Evolutionary conservation across 30 jellyfish, hydroid and myxozoan species (phyloP).

Genomic region (Catostylus mosaicus): DNA sequence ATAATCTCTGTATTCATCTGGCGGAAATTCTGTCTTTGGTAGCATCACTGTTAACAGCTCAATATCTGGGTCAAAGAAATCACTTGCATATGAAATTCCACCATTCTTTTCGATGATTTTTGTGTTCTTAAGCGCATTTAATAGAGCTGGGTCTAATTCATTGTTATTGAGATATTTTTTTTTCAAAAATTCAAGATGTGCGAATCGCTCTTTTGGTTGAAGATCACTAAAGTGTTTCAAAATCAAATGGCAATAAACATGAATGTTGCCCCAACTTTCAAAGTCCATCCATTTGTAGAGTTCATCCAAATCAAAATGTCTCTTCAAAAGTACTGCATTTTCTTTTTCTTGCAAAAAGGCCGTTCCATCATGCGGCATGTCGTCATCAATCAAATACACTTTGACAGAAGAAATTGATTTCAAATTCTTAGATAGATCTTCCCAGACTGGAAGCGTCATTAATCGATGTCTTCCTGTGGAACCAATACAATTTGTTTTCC

Average conservation of each 20-base stretch:
- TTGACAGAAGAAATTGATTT: not conserved
- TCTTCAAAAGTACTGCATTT: slow-evolving; percentile 4
- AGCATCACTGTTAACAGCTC: slow-evolving; percentile 37
- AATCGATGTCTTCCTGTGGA: not conserved
- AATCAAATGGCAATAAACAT: not conserved
- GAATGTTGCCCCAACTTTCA: not conserved
- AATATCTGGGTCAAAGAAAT: slow-evolving; percentile 63
- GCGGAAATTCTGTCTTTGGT: slow-evolving; percentile 49
- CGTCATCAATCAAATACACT: slow-evolving; percentile 31
- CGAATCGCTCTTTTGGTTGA: slow-evolving; percentile 1
- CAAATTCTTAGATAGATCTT: slow-evolving; percentile 34
- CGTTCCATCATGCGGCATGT: slow-evolving; percentile 45
- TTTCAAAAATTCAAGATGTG: slow-evolving; percentile 50
- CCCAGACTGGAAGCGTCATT: slow-evolving; percentile 25
- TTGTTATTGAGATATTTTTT: not conserved
- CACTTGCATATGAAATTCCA: not conserved
- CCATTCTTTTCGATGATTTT: slow-evolving; percentile 51
- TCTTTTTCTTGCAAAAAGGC: not conserved
- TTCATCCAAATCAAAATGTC: not conserved
- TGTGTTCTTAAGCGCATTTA: not conserved
- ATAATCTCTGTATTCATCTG: slow-evolving; percentile 2
- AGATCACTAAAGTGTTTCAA: not conserved
- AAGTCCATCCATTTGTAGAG: not conserved
- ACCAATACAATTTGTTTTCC: not conserved
- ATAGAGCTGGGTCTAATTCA: not conserved